These are phyloP conservation scores for Grantiella picta DNA, from an alignment of 2,113 vertebrate species.

Conservation along the genomic window DNA sequence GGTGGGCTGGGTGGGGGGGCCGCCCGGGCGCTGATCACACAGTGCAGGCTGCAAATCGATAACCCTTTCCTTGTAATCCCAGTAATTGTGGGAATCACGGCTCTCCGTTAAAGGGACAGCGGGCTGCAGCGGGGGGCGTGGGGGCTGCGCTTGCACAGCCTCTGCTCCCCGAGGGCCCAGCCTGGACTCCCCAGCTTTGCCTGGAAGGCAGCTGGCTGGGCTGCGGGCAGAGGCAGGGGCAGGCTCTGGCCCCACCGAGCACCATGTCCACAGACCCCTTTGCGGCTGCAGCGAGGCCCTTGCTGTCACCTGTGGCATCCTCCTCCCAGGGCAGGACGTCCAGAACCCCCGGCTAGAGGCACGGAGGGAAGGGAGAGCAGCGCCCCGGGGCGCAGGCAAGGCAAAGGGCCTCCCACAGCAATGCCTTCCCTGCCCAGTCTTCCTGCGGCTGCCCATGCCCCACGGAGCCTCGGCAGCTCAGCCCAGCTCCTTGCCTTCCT, in stretches of 20 bases:
- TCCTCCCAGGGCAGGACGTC: neutral
- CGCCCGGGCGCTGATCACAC: slow-evolving; percentile 66
- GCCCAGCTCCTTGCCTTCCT: neutral
- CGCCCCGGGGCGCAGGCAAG: neutral
- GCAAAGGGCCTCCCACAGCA: neutral
- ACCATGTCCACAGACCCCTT: neutral
- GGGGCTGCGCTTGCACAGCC: neutral
- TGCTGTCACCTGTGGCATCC: slow-evolving; percentile 4
- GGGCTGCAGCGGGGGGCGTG: neutral
- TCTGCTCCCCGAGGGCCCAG: neutral
- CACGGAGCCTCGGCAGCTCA: neutral
- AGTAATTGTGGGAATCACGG: slow-evolving; percentile 77
- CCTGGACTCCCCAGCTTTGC: neutral
- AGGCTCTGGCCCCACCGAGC: neutral
- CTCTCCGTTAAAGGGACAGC: slow-evolving; percentile 76
- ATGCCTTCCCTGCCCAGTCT: neutral
- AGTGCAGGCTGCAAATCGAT: slow-evolving; percentile 76
- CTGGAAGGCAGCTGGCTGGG: neutral
- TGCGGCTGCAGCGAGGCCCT: fast-evolving
- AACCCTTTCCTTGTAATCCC: slow-evolving; percentile 76
- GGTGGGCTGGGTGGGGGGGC: slow-evolving; percentile 43
- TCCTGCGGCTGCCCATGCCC: fast-evolving
- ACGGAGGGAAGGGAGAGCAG: neutral
- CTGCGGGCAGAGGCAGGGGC: neutral
- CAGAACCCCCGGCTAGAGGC: fast-evolving